Evolutionary conservation across 1,140 invertebrate species (phyloP), one percentile per base, ranked within the genome.

Genomic region (Myzus persicae): DNA sequence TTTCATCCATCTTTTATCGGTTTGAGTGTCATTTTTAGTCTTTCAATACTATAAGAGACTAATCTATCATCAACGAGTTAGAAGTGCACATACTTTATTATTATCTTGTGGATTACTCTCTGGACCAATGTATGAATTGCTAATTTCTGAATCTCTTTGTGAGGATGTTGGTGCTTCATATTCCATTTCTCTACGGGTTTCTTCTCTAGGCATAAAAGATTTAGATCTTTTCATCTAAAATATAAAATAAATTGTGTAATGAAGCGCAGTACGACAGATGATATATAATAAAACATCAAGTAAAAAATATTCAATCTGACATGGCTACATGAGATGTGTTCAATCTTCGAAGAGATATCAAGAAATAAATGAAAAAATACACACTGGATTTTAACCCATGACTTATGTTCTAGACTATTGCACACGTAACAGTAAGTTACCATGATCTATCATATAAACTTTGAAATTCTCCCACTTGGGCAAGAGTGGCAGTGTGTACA

Each of bases 111-210:
- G 96, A 36, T 97, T 96, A 76, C 96, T 96, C 93, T 97, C 97
- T 46, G 97, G 96, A 42, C 97, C 97, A 36, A 97, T 97, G 36
- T 98, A 97, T 46, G 97, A 97, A 85, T 96, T 96, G 94, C 98
- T 97, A 95, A 97, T 97, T 94, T 97, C 97, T 94, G 97, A 97
- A 95, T 98, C 97, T 48, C 97, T 96, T 94, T 97, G 97, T 42
- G 97, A 97, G 8, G 97, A 98, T 0, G 97, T 98, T 6, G 97
- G 97, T 82, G 98, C 97, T 95, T 98, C 96, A 94, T 97, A 97
- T 94, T 97, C 97, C 11, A 97, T 96, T 94, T 97, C 97, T 87
- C 89, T 91, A 11, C 93, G 76, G 2, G 59, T 91, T 42, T 93
- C 89, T 91, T 91, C 76, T 44, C 76, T 51, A 31, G 90, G 89